A percentile compares a stretch with the other conserved stretches of the same genome.
phyloP scores from a whole-genome alignment of 2,113 vertebrate species.

The Mesitornis unicolor region DNA sequence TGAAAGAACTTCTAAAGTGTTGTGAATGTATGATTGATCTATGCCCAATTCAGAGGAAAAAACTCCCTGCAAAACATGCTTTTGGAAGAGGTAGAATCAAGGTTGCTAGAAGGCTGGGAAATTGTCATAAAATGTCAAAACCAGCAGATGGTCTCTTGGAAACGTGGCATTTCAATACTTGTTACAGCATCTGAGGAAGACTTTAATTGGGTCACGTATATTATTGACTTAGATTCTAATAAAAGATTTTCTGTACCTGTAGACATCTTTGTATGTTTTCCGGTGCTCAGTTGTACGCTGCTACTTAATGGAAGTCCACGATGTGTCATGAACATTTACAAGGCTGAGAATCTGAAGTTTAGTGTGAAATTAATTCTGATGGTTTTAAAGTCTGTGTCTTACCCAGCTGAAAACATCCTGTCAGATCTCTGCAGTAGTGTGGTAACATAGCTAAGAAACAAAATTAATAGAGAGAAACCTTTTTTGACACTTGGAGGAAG shows the following conservation, averaged over 20 bases:
- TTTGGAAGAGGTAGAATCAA: conserved; percentile 34
- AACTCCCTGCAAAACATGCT: conserved; percentile 25
- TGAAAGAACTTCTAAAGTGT: conserved; percentile 26
- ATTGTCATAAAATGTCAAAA: conserved; percentile 62
- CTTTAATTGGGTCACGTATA: conserved; percentile 58
- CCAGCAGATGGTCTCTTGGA: conserved; percentile 55
- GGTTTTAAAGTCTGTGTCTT: conserved; percentile 15
- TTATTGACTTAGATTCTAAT: conserved; percentile 63
- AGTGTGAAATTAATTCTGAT: conserved; percentile 18
- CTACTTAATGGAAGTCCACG: neutral
- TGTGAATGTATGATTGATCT: conserved; percentile 36
- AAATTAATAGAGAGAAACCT: neutral
- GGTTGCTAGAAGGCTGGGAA: conserved; percentile 44
- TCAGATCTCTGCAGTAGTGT: conserved; percentile 7
- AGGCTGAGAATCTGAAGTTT: conserved; percentile 28
- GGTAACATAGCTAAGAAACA: conserved; percentile 27
- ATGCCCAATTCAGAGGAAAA: neutral
- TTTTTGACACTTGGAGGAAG: conserved; percentile 7
- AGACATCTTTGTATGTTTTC: conserved; percentile 65
- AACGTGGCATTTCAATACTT: conserved; percentile 58
- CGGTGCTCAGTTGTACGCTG: conserved; percentile 48
- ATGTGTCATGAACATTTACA: conserved; percentile 8
- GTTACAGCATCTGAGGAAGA: conserved; percentile 59
- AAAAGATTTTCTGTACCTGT: conserved; percentile 65
- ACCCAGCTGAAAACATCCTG: conserved; percentile 20